Evolutionary conservation across 2,797 vertebrate species (phyloP), one percentile per base, ranked within the genome.

Genomic region (Falco cherrug): DNA sequence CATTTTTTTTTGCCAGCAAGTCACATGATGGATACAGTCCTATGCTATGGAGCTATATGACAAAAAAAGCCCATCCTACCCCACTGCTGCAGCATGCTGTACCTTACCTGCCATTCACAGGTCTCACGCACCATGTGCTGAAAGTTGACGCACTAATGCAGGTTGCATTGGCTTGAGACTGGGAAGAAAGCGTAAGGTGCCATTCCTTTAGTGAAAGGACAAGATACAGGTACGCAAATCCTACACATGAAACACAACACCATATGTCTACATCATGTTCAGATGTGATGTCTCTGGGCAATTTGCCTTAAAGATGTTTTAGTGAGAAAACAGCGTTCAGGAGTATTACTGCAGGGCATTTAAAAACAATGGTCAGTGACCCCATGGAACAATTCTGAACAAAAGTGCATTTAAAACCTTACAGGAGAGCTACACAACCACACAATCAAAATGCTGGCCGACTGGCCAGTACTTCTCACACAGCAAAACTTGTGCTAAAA

Each of bases 61-160:
- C 33, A 65, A 75, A 65, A 61, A 14, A 69, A 69, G 21, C 45
- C 51, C 61, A 70, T 43, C 9, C 33, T 57, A 33, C 7, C 35
- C 35, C 16, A 8, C 33, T 13, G 54, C 29, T 78, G 48, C 41
- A 80, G 64, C n/a, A 14, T 4, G 7, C 14, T 33, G 28, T 29
- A 15, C 31, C 50, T 43, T 28, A 47, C 53, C 53, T 80, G 74
- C 45, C 31, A 13, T 68, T 63, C 74, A 28, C 64, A 71, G 22
- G 41, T n/a, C 31, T 57, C 69, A 37, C 0, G 0, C 7, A 4
- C 11, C 59, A 21, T 0, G 5, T 29, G 16, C 57, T 35, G 28
- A 25, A n/a, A 71, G 73, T 1, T 35, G 28, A n/a, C 39, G 10
- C 1, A 12, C 13, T 29, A 59, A 45, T 13, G 71, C 18, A 45